Conservation (phyloP, 2,113 vertebrate genomes). For the Triplophysa tibetana region DNA sequence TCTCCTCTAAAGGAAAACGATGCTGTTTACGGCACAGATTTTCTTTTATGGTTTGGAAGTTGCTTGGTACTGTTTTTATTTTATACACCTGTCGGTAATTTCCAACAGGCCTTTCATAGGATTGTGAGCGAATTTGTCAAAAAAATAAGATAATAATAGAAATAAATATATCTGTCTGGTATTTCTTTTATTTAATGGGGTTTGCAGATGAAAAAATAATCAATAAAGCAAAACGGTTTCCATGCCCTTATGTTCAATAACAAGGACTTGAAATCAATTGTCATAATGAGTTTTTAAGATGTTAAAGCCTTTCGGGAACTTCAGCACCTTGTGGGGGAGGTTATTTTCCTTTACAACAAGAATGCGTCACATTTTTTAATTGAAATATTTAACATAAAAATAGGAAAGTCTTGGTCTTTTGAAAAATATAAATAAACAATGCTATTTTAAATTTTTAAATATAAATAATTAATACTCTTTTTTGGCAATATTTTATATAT, state of each 20-base stretch:
- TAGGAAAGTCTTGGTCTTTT: conserved; percentile 21
- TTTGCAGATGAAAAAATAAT: conserved; percentile 72
- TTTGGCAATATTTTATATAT: no score
- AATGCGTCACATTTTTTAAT: conserved; percentile 56
- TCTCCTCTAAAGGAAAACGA: conserved; percentile 11
- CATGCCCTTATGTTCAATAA: conserved; percentile 70
- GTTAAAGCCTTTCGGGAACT: conserved; percentile 68
- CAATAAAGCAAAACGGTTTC: conserved; percentile 65
- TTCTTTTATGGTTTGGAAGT: conserved; percentile 6
- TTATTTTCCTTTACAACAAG: neutral
- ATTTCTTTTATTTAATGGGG: conserved; percentile 60
- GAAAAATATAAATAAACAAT: no score
- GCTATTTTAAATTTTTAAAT: no score
- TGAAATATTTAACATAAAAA: conserved; percentile 57
- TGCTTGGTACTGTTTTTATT: conserved; percentile 2
- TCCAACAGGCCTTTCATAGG: conserved; percentile 24
- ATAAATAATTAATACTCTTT: no score
- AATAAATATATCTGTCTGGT: conserved; percentile 58
- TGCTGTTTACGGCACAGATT: neutral
- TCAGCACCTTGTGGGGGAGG: conserved; percentile 55
- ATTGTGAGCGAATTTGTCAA: conserved; percentile 55
- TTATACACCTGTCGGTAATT: neutral
- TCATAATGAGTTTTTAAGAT: conserved; percentile 72
- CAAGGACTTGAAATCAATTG: conserved; percentile 75
- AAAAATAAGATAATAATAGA: neutral